These are phyloP conservation scores for Anoplopoma fimbria DNA, from an alignment of 2,113 vertebrate genomes.

Conservation along the genomic window DNA sequence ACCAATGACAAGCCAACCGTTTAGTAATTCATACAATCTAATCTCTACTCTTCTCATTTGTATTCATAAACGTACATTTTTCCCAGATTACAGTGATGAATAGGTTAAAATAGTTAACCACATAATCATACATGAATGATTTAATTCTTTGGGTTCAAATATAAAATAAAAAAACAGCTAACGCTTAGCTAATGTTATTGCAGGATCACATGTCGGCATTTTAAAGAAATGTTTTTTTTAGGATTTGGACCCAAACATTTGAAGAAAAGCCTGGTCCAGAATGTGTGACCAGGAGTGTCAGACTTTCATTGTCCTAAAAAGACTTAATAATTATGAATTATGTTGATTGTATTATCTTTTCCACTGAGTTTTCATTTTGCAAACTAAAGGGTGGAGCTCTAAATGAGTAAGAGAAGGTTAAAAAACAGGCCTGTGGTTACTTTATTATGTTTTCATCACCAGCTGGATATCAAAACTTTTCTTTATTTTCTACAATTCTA, in stretches of 20 bases:
- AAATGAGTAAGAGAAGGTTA: not conserved
- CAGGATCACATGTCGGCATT: slow-evolving; percentile 37
- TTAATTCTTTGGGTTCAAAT: slow-evolving; percentile 36
- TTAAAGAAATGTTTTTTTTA: slow-evolving; percentile 40
- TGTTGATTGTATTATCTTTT: not conserved
- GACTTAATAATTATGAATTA: slow-evolving; percentile 3
- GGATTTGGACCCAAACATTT: slow-evolving; percentile 42
- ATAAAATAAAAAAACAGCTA: not conserved
- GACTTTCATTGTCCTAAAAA: slow-evolving; percentile 33
- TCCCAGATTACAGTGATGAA: slow-evolving; percentile 9
- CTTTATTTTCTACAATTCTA: not conserved
- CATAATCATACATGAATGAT: slow-evolving; percentile 32
- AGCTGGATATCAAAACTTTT: not conserved
- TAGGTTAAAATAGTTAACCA: slow-evolving; percentile 9
- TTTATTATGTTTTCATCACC: not conserved
- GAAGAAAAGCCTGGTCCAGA: not conserved
- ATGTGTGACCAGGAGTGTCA: not conserved
- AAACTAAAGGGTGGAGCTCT: not conserved
- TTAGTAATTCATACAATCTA: not conserved
- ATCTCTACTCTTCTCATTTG: not conserved
- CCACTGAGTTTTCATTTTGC: not conserved
- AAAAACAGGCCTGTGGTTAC: not conserved
- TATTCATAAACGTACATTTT: slow-evolving; percentile 13
- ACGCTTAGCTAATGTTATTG: slow-evolving; percentile 33
- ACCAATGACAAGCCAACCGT: not conserved